Conservation (phyloP, 2,888 invertebrate species). For the Lysandra coridon region DNA sequence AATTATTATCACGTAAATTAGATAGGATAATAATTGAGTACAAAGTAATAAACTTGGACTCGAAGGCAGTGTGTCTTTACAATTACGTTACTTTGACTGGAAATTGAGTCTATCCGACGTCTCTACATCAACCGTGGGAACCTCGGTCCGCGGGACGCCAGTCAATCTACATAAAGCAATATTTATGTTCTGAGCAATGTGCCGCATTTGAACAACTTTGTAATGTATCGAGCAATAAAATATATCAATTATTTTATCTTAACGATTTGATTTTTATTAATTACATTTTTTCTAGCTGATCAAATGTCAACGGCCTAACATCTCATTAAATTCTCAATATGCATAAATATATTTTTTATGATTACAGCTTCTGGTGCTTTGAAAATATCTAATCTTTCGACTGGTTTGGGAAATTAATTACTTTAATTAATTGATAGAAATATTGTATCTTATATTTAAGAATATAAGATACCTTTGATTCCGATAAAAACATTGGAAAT, state of each 20-base stretch:
- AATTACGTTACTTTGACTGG: neutral
- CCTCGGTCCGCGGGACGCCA: neutral
- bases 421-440: neutral
- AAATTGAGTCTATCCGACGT: constrained; percentile 7
- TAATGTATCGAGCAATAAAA: constrained; percentile 1
- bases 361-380: neutral
- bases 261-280: constrained; percentile 15
- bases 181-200: constrained; percentile 1
- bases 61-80: neutral
- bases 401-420: neutral
- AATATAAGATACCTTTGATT: too few relatives aligned
- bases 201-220: neutral
- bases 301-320: constrained; percentile 3
- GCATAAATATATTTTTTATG: constrained; percentile 15
- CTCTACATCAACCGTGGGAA: constrained; percentile 9
- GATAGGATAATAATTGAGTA: too few relatives aligned
- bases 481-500: too few relatives aligned
- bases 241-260: constrained; percentile 2
- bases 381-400: neutral
- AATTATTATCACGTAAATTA: neutral
- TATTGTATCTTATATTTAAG: too few relatives aligned
- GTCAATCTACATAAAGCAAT: constrained; percentile 3
- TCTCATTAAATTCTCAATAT: constrained; percentile 9
- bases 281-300: constrained; percentile 13
- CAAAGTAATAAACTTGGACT: neutral